Evolutionary conservation across 2,797 vertebrate species (phyloP), one percentile per base, ranked within the genome.

Genomic region (Dermochelys coriacea): DNA sequence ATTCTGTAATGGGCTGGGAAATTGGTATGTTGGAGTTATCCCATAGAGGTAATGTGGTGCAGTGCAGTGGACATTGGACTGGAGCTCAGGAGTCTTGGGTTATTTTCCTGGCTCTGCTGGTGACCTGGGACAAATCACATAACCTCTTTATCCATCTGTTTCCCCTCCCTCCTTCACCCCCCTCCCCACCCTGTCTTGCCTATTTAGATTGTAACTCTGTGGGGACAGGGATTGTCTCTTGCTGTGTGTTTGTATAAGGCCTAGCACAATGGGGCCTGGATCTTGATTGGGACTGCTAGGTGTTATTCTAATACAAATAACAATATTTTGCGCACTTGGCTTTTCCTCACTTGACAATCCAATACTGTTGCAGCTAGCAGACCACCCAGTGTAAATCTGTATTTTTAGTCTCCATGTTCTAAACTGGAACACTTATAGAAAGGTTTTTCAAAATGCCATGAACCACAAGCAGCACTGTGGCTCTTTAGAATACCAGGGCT

Each of bases 401-500:
- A 68, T 85, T 78, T 90, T 21, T 52, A 6, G 14, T 90, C 6
- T 90, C 29, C 14, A 8, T 47, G 45, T 41, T 47, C 19, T 47
- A 75, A 75, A 71, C 5, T 31, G 15, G 19, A 41, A 75, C 12
- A 47, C 25, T 6, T 27, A 75, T 4, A 29, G 41, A 71, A 75
- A 75, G 25, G 12, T 25, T 15, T 47, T 47, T 75, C 21, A 75
- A 47, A 71, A 45, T 27, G 6, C 12, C 25, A 14, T 29, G 8
- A 75, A 27, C 71, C 14, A 4, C 41, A 75, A 15, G 61, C 61
- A 75, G 41, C 71, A 45, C 55, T 80, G n/a, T 37, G 55, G 18
- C 52, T 84, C 29, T 52, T 92, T 57, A 78, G 77, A 85, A 88
- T 79, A 49, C 71, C n/a, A 47, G 19, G 0, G 51, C 80, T 95